phyloP scores from a whole-genome alignment of 2,888 invertebrate species.

The Thera britannica region DNA sequence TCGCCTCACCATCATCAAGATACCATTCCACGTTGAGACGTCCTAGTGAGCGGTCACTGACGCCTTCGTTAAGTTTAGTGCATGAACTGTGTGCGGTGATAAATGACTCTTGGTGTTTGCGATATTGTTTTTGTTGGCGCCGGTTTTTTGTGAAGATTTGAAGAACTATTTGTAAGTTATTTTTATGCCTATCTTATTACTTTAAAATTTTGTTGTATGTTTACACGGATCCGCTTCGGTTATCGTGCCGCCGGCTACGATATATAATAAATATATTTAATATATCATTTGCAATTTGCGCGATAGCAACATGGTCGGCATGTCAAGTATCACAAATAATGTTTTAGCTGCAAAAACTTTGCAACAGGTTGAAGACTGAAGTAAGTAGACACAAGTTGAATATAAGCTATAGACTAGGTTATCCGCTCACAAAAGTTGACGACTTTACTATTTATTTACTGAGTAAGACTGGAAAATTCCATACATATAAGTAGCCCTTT shows the following conservation, averaged over 20 bases:
- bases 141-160: constrained; percentile 39
- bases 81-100: constrained; percentile 69
- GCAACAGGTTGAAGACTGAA: constrained; percentile 12
- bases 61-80: constrained; percentile 56
- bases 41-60: constrained; percentile 61
- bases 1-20: constrained; percentile 70
- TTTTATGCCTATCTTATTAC: constrained; percentile 18
- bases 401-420: too few relatives aligned
- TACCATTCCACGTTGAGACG: constrained; percentile 74
- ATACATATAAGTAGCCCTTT: too few relatives aligned
- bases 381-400: constrained; percentile 61
- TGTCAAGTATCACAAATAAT: constrained; percentile 3
- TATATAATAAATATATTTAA: constrained; percentile 21
- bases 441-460: background rate
- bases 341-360: constrained; percentile 6
- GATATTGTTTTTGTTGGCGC: constrained; percentile 49
- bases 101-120: constrained; percentile 61
- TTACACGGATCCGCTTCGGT: constrained; percentile 11
- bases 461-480: too few relatives aligned
- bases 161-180: constrained; percentile 40
- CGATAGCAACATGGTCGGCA: constrained; percentile 29
- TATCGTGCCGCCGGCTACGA: constrained; percentile 14
- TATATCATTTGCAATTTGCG: constrained; percentile 29
- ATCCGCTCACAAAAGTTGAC: background rate
- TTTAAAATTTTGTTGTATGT: constrained; percentile 14